Conservation (phyloP, 2,797 vertebrate genomes). For the Sciaenops ocellatus region DNA sequence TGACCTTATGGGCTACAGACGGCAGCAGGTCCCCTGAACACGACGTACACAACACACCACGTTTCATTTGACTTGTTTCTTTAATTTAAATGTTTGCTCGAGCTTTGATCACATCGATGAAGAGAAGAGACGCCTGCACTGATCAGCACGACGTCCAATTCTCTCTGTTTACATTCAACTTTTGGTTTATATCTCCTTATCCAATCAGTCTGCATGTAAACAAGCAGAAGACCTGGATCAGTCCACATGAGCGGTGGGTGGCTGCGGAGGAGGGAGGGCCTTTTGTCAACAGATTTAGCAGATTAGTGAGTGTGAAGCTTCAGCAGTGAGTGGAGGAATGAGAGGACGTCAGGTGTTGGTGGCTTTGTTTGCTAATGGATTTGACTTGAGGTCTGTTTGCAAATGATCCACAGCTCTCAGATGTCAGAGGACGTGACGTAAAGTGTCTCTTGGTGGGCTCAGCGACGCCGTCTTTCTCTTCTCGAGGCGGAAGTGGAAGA, state of each 20-base stretch:
- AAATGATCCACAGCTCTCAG: slow-evolving; percentile 39
- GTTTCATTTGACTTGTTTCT: neutral
- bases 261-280: slow-evolving; percentile 2
- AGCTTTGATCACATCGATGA: neutral
- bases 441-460: neutral
- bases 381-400: slow-evolving; percentile 54
- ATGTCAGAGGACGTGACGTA: neutral
- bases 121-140: neutral
- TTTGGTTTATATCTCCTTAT: neutral
- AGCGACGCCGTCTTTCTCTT: too few species aligned
- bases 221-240: neutral
- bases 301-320: slow-evolving; percentile 58
- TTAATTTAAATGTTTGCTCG: neutral
- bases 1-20: slow-evolving; percentile 44
- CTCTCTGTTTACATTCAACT: neutral
- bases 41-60: neutral
- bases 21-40: too few species aligned
- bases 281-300: slow-evolving; percentile 56
- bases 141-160: neutral
- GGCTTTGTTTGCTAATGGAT: slow-evolving; percentile 76
- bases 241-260: neutral
- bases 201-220: neutral
- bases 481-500: neutral
- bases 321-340: slow-evolving; percentile 16
- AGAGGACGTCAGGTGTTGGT: slow-evolving; percentile 47